These are phyloP conservation scores for Antrozous pallidus DNA, from an alignment of 2,797 vertebrate species.

Conservation along the genomic window DNA sequence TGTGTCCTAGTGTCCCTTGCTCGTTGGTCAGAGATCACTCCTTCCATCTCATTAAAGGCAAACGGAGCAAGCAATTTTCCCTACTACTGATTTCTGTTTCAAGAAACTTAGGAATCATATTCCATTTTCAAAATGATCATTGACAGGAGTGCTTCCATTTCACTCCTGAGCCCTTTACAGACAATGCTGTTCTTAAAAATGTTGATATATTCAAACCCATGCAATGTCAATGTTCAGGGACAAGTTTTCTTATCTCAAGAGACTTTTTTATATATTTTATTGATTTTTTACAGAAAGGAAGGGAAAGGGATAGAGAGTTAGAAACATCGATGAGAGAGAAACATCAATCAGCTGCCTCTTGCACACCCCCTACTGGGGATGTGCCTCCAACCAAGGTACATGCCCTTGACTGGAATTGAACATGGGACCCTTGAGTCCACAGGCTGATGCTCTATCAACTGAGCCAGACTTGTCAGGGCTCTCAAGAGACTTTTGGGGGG, in stretches of 20 bases:
- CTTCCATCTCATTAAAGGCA: conserved; percentile 2
- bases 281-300: no score
- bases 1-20: neutral
- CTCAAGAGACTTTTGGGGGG: neutral
- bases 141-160: neutral
- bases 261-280: neutral
- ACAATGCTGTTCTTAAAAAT: neutral
- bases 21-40: neutral
- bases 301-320: no score
- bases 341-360: no score
- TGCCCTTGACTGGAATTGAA: no score
- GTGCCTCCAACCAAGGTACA: no score
- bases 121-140: conserved; percentile 40
- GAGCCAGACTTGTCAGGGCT: no score
- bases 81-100: neutral
- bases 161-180: neutral
- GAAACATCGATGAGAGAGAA: no score
- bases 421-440: no score
- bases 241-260: neutral
- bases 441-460: no score
- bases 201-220: neutral
- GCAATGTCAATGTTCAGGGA: neutral
- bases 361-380: no score
- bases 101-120: neutral
- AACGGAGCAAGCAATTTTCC: neutral